Percentiles rank a stretch among this genome's conserved stretches.
phyloP scores from a whole-genome alignment of 1,140 invertebrate genomes.

The Trissolcus basalis region DNA sequence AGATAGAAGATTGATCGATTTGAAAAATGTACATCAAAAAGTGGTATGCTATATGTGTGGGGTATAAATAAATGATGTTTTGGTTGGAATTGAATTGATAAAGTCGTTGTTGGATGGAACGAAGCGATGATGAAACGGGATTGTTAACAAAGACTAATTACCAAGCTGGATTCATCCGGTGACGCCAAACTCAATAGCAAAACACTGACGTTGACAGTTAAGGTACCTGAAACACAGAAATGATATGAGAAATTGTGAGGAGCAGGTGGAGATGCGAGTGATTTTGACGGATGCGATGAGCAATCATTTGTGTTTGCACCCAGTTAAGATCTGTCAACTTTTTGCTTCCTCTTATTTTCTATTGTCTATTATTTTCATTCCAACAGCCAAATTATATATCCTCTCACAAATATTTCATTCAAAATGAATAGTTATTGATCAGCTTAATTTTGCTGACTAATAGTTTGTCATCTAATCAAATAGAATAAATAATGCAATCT shows the following conservation, averaged over 20 bases:
- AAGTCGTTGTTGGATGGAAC: too few species aligned
- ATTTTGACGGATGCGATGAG: constrained; percentile 5
- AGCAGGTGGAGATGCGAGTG: neutral
- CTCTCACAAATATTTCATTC: too few species aligned
- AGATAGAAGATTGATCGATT: too few species aligned
- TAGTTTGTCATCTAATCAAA: constrained; percentile 24
- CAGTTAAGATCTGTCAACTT: constrained; percentile 20
- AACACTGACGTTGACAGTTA: constrained; percentile 94
- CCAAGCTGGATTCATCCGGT: constrained; percentile 95
- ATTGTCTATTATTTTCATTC: too few species aligned
- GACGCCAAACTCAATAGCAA: constrained; percentile 93
- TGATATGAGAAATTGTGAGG: constrained; percentile 22
- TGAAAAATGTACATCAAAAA: too few species aligned
- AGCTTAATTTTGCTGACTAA: neutral
- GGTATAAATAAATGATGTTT: too few species aligned
- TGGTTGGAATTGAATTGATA: too few species aligned
- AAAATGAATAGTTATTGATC: neutral
- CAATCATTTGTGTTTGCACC: constrained; percentile 28
- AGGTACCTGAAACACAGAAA: constrained; percentile 83
- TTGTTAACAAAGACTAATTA: constrained; percentile 76
- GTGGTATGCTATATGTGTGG: too few species aligned
- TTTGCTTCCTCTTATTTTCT: too few species aligned
- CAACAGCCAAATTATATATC: too few species aligned
- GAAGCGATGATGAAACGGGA: too few species aligned
- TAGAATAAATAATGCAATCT: constrained; percentile 25